Conservation (phyloP, 1,140 invertebrate genomes). For the Babylonia areolata region DNA sequence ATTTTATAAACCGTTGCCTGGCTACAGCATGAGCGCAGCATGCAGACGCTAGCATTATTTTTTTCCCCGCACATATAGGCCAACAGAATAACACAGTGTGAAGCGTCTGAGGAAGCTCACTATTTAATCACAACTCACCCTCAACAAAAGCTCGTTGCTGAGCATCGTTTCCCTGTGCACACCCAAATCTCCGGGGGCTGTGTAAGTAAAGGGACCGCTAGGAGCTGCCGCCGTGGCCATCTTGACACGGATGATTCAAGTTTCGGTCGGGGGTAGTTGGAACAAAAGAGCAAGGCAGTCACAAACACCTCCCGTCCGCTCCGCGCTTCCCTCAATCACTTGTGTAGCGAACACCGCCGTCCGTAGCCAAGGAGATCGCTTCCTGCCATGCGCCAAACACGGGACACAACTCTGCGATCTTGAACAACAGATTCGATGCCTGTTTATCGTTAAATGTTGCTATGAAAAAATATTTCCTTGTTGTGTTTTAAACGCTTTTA, state of each 20-base stretch:
- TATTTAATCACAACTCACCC: too few relatives aligned
- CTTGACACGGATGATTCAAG: not conserved
- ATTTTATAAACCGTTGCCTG: too few relatives aligned
- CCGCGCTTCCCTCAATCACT: not conserved
- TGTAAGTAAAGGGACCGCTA: slow-evolving; percentile 53
- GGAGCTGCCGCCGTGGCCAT: slow-evolving; percentile 46
- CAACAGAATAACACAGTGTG: too few relatives aligned
- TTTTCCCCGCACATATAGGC: too few relatives aligned
- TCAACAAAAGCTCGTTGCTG: slow-evolving; percentile 63
- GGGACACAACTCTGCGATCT: not conserved
- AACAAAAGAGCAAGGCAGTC: slow-evolving; percentile 4
- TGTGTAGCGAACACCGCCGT: slow-evolving; percentile 16
- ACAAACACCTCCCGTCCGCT: not conserved
- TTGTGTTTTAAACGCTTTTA: too few relatives aligned
- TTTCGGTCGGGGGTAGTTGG: not conserved
- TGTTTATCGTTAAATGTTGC: too few relatives aligned
- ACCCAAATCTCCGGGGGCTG: slow-evolving; percentile 66
- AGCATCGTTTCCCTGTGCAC: slow-evolving; percentile 67
- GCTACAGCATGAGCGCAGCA: too few relatives aligned
- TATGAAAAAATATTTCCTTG: too few relatives aligned
- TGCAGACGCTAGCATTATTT: too few relatives aligned
- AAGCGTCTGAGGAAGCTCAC: too few relatives aligned
- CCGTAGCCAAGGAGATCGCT: slow-evolving; percentile 35
- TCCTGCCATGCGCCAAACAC: slow-evolving; percentile 25
- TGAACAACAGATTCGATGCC: too few relatives aligned